Evolutionary conservation across 2,888 invertebrate genomes (phyloP).

Genomic region (Incurvaria masculella): DNA sequence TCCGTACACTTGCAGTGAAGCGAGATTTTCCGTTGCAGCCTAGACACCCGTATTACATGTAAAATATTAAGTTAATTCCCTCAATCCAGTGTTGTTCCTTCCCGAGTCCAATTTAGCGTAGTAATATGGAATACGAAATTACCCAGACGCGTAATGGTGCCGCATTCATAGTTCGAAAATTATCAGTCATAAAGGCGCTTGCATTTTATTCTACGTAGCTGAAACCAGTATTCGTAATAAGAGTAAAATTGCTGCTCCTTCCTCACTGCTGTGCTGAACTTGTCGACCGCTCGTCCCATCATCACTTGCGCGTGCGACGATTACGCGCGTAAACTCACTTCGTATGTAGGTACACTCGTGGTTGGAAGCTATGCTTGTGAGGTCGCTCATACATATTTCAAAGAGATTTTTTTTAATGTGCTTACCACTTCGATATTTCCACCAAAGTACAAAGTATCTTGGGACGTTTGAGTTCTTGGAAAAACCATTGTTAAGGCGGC

Average conservation of each 20-base stretch:
- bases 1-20: too few relatives aligned
- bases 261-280: conserved; percentile 8
- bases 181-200: conserved; percentile 49
- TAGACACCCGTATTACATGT: background rate
- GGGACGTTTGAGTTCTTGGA: too few relatives aligned
- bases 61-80: background rate
- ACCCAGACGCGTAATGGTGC: conserved; percentile 40
- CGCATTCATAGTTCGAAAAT: conserved; percentile 51
- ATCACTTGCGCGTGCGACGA: background rate
- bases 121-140: conserved; percentile 41
- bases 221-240: conserved; percentile 31
- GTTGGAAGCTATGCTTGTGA: too few relatives aligned
- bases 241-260: conserved; percentile 30
- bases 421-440: too few relatives aligned
- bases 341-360: background rate
- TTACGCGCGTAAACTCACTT: background rate
- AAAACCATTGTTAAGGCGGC: too few relatives aligned
- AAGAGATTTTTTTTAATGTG: too few relatives aligned
- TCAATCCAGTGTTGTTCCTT: background rate
- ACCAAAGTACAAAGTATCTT: too few relatives aligned
- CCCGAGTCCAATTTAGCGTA: conserved; percentile 11
- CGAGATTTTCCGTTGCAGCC: too few relatives aligned
- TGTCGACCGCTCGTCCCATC: background rate
- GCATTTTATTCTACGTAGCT: conserved; percentile 41
- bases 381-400: too few relatives aligned